phyloP scores from a whole-genome alignment of 2,888 invertebrate genomes.

The Phyllotreta cruciferae region DNA sequence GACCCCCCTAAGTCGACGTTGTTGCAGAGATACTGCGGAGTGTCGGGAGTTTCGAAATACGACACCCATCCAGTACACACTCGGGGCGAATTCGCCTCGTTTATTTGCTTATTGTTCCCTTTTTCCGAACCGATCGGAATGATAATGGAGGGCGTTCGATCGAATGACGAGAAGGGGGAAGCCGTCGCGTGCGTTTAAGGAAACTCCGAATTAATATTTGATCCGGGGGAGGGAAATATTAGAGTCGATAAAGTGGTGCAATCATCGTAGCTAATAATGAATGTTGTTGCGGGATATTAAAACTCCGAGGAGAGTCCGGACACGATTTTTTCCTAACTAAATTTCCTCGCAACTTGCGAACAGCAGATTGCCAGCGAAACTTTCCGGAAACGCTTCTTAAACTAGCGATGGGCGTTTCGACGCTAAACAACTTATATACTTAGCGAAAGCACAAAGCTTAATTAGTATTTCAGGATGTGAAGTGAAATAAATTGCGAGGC shows the following conservation, averaged over 20 bases:
- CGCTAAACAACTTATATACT: slow-evolving; percentile 12
- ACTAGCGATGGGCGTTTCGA: slow-evolving; percentile 11
- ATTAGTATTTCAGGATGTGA: slow-evolving; percentile 6
- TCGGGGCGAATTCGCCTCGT: slow-evolving; percentile 7
- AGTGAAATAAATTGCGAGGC: slow-evolving; percentile 7
- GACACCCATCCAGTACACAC: slow-evolving; percentile 9
- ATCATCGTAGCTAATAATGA: too few relatives aligned
- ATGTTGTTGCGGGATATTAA: too few relatives aligned
- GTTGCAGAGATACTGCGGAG: background rate
- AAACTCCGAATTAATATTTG: too few relatives aligned
- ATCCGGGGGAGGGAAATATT: too few relatives aligned
- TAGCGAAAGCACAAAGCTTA: slow-evolving; percentile 4
- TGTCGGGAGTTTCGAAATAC: slow-evolving; percentile 6
- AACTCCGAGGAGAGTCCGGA: too few relatives aligned
- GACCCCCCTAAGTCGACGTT: slow-evolving; percentile 1
- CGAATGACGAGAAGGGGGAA: background rate
- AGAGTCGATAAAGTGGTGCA: too few relatives aligned
- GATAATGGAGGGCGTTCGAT: slow-evolving; percentile 8
- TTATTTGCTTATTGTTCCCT: slow-evolving; percentile 16
- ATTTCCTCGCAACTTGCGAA: background rate
- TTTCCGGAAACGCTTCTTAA: slow-evolving; percentile 8
- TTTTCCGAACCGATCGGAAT: background rate
- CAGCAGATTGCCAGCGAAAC: slow-evolving; percentile 12
- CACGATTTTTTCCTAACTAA: background rate
- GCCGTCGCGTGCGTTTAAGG: too few relatives aligned